Evolutionary conservation across 2,113 vertebrate species (phyloP), one percentile per base, ranked within the genome.

Genomic region (Scopus umbretta): DNA sequence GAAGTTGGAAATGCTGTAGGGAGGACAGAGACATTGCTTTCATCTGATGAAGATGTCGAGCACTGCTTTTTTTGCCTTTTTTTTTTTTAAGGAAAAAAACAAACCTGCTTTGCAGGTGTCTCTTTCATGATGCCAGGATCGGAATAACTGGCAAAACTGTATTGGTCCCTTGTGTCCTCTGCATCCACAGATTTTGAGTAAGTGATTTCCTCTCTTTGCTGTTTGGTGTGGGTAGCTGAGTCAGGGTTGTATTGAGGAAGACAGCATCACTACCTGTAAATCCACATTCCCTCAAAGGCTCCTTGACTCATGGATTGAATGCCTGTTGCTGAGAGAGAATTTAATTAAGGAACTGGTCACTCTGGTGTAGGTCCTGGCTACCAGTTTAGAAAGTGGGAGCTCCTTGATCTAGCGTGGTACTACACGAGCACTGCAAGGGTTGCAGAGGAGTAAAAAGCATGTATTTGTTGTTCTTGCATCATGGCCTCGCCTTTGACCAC

Each of bases 341-440:
- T 97, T 95, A 91, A 96, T 97, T 95, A 96, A 95, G 73, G 70
- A 80, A 88, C 95, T 96, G 87, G 92, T 96, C 94, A 95, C 91
- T 91, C 88, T 92, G 73, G 90, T 78, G 89, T 91, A 55, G 83
- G 80, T 65, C 72, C 92, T 66, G 50, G 42, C 53, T 92, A 42
- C 79, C 79, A 86, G 32, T 53, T 86, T 58, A 80, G 90, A 88
- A 71, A 88, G 94, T 55, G 61, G 81, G 52, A 82, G 34, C 62
- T 94, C 79, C 68, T 94, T 85, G 70, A 52, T 80, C 62, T 80
- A 15, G 5, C 7, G 6, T 73, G 52, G 79, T 66, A 26, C 67
- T 71, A 43, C 68, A 65, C 17, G 59, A 78, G 80, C 88, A 21
- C 66, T 74, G 68, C 32, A n/a, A 38, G 62, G 79, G 52, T 80